Percentiles rank a stretch among this genome's conserved stretches.
Conservation (phyloP, 2,113 vertebrate genomes). For the Hydrochoerus hydrochaeris region DNA sequence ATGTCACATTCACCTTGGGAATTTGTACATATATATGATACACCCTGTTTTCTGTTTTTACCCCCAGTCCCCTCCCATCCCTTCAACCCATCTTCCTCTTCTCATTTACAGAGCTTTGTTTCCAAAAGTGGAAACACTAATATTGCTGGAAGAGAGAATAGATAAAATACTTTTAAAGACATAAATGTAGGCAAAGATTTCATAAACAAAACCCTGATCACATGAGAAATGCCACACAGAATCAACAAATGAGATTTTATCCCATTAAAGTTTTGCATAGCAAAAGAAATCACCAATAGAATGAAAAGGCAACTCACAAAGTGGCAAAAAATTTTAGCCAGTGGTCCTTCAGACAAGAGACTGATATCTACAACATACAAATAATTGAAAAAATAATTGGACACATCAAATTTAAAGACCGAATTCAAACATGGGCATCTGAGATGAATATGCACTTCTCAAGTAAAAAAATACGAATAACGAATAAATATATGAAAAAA, state of each 20-base stretch:
- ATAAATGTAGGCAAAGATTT: neutral
- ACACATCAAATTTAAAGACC: neutral
- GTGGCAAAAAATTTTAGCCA: neutral
- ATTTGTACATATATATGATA: neutral
- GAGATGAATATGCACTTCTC: neutral
- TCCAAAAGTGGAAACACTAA: neutral
- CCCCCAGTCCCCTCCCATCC: neutral
- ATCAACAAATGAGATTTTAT: neutral
- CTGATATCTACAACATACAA: neutral
- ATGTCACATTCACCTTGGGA: neutral
- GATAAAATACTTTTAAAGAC: neutral
- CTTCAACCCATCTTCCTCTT: neutral
- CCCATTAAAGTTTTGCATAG: neutral
- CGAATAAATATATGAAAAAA: neutral
- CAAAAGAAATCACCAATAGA: neutral
- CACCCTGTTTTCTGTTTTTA: neutral
- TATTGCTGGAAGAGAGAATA: no score
- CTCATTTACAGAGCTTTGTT: neutral
- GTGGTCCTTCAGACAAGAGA: neutral
- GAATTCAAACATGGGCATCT: neutral
- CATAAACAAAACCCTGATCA: neutral
- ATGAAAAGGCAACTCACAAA: neutral
- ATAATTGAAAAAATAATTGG: neutral
- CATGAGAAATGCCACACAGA: neutral
- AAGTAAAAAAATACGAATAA: neutral